Evolutionary conservation across 1,140 invertebrate genomes (phyloP), one percentile per base, ranked within the genome.

Genomic region (Penaeus indicus): DNA sequence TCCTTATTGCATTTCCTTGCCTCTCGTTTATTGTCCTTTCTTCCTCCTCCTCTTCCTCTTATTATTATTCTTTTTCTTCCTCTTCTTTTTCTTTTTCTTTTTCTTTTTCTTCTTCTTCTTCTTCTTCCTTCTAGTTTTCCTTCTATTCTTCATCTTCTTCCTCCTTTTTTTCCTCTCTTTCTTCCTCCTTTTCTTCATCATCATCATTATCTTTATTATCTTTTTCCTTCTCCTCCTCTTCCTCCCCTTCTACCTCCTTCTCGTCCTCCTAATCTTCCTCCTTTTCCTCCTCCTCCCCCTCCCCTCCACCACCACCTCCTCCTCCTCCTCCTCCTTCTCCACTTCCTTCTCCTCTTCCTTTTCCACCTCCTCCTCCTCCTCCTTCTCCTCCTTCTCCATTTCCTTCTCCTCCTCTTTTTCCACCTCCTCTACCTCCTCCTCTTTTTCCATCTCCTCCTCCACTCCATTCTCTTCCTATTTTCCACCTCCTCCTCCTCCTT

Each of bases 271-370:
- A 11, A 8, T 78, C 75, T 42, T 47, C 54, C 27, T 38, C 27
- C 75, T 78, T 47, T 38, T 38, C 32, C 13, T 22, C 10, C 13
- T 16, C 16, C n/a, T 38, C 75, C 54, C n/a, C 1, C 42, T n/a
- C 19, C 42, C 72, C 72, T 75, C 69, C 69, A 75, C 72, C 72
- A 75, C 72, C 5, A 21, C 72, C 72, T 32, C 72, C 72, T 32
- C 72, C 72, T 13, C 27, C 54, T 18, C 25, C 75, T 78, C 18
- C 25, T n/a, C 54, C 38, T 32, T 38, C 54, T 21, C 32, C 75
- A 47, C 1, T 19, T 42, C 47, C 32, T 27, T 42, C 47, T 27
- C 25, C 54, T 32, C 54, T 7, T 38, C 18, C 54, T 21, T 78
- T 18, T n/a, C 11, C 54, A 47, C 32, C n/a, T n/a, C n/a, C n/a